Evolutionary conservation across 2,888 invertebrate genomes (phyloP), one percentile per base, ranked within the genome.

Genomic region (Mythimna ferrago): DNA sequence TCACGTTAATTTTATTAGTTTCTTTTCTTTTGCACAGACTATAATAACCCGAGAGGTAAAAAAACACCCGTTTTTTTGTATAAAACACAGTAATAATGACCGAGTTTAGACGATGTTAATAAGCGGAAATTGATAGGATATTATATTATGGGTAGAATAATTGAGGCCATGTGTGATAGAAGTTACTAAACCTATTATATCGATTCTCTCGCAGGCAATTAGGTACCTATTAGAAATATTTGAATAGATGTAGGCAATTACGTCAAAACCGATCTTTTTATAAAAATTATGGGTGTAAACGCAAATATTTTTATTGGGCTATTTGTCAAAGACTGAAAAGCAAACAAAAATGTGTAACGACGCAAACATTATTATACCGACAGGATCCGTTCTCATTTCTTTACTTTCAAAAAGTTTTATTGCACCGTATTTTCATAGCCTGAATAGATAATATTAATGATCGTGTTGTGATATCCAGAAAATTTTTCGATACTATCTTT

Each of bases 191-290:
- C 2, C 21, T 21, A 32, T 54, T 6, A 58, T n/a, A 38, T 60
- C 16, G 11, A 3, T 21, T 44, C n/a, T 26, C 4, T 21, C 7
- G 19, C 9, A 41, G 9, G 11, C 51, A 64, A 54, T 21, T 16
- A 38, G 7, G 7, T 38, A 67, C 4, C 21, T 38, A 41, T 60
- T 60, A 62, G 26, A 60, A 41, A 51, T 51, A 32, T 71, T 54
- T 57, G 44, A 57, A 64, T 16, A 35, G 35, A 61, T 2, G 56
- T 56, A 61, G 3, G 56, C 32, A 57, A 77, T 71, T 19, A 48
- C 75, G 41, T 73, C 63, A 74, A 62, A 67, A 67, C 58, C 80
- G 71, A 75, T 72, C 79, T 76, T 78, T 58, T 67, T 26, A 64
- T 58, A 4, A 65, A 76, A 77, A 68, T 68, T 41, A 80, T 77